These are phyloP conservation scores for Pecten maximus DNA, from an alignment of 2,888 invertebrate genomes.

Conservation along the genomic window DNA sequence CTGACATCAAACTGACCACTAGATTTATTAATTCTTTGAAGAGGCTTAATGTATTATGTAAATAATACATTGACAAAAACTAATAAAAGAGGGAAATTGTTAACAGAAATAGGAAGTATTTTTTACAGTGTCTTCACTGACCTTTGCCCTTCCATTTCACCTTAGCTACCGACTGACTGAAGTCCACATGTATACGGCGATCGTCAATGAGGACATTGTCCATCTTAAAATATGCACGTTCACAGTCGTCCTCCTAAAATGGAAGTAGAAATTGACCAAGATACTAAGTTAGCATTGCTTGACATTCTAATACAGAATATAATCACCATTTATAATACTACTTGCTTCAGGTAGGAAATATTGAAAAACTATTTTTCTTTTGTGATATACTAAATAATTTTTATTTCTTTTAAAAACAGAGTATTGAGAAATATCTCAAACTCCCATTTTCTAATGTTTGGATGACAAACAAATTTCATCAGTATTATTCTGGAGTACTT, in stretches of 20 bases:
- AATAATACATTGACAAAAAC: no score
- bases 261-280: neutral
- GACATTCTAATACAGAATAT: no score
- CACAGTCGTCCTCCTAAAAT: slow-evolving; percentile 87
- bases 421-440: neutral
- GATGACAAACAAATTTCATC: neutral
- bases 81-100: no score
- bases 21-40: no score
- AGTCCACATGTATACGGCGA: slow-evolving; percentile 98
- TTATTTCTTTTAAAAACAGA: neutral
- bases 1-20: no score
- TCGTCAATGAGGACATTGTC: slow-evolving; percentile 99
- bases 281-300: no score
- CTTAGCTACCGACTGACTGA: slow-evolving; percentile 99
- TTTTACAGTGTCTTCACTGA: no score
- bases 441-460: neutral
- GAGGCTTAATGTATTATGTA: no score
- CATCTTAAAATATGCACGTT: slow-evolving; percentile 99
- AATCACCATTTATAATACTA: neutral
- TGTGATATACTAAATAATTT: neutral
- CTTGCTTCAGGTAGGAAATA: neutral
- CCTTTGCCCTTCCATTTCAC: slow-evolving; percentile 93
- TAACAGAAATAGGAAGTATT: no score
- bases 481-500: neutral
- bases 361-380: neutral